Conservation (phyloP, 2,113 vertebrate genomes). For the Rhinopomastus cyanomelas region DNA sequence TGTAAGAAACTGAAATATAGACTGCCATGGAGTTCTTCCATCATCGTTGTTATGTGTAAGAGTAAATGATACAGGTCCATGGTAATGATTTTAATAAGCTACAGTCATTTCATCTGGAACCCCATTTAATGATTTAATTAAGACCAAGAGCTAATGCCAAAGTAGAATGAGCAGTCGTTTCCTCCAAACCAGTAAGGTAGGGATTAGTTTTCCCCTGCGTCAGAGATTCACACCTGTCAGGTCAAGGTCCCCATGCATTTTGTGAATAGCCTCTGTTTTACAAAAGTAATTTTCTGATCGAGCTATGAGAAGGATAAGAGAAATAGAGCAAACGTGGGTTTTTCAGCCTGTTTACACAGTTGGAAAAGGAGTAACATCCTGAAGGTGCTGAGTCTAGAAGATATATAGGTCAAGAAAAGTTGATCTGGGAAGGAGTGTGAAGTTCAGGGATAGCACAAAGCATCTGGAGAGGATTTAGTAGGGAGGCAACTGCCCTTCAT, state of each 20-base stretch:
- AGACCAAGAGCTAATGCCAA: not conserved
- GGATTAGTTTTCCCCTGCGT: not conserved
- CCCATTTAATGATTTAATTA: not conserved
- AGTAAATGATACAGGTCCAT: not conserved
- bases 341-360: not conserved
- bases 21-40: not conserved
- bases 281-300: not conserved
- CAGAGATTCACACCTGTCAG: not conserved
- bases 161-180: not conserved
- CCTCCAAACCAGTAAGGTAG: not conserved
- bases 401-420: not conserved
- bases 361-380: not conserved
- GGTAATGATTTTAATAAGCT: not conserved
- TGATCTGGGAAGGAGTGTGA: not conserved
- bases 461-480: not conserved
- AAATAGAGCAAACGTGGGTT: not conserved
- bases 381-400: not conserved
- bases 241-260: not conserved
- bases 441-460: not conserved
- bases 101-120: not conserved
- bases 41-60: not conserved
- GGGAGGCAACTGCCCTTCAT: rapidly evolving
- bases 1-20: not conserved
- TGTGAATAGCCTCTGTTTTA: not conserved
- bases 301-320: not conserved